phyloP scores from a whole-genome alignment of 2,797 vertebrate genomes.

The Coilia nasus region DNA sequence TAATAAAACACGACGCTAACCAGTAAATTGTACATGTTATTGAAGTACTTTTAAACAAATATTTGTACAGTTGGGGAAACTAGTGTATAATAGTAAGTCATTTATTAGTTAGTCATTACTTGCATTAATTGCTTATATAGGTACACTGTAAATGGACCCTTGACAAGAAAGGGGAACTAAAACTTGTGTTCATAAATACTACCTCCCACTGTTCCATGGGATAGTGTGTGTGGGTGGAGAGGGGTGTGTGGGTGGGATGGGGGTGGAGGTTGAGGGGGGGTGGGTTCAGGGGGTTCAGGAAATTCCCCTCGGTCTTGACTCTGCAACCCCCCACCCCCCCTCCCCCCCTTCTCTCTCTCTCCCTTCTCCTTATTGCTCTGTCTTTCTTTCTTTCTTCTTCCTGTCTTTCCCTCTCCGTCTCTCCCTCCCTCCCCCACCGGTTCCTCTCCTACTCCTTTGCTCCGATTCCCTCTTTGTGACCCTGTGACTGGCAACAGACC shows the following conservation, averaged over 20 bases:
- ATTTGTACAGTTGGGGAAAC: no score
- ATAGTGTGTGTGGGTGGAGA: not conserved
- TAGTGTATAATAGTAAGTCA: no score
- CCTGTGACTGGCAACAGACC: not conserved
- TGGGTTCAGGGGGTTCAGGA: slow-evolving; percentile 38
- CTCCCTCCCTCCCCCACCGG: not conserved
- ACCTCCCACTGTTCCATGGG: slow-evolving; percentile 7
- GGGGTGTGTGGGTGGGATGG: slow-evolving; percentile 1
- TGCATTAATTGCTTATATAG: not conserved
- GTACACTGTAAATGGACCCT: not conserved
- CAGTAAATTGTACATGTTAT: no score
- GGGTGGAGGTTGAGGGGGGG: not conserved
- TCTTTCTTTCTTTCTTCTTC: not conserved
- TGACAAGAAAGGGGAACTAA: not conserved
- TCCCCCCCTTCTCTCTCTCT: not conserved
- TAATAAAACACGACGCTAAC: no score
- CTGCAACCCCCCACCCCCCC: not conserved
- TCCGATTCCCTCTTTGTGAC: not conserved
- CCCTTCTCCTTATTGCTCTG: not conserved
- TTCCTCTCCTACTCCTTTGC: no score
- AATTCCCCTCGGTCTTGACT: slow-evolving; percentile 34
- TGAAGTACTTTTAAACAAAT: no score
- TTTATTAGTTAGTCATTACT: no score
- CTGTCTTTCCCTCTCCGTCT: not conserved
- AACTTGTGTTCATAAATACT: not conserved